Evolutionary conservation across 2,797 vertebrate species (phyloP).

Genomic region (Limosa lapponica): DNA sequence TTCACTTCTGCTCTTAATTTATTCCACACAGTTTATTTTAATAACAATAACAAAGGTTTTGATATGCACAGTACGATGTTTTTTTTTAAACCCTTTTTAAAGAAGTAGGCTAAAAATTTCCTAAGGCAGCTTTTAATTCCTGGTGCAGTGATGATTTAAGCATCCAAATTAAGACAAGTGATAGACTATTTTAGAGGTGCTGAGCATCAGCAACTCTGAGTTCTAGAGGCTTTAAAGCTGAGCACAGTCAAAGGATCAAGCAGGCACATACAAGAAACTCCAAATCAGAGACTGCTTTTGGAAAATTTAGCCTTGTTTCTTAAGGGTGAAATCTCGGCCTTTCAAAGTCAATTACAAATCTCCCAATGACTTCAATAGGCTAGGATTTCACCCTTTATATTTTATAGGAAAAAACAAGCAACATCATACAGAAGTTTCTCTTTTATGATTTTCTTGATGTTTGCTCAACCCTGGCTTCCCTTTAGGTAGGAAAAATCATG

Average conservation of each 20-base stretch:
- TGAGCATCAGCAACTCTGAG: conserved; percentile 51
- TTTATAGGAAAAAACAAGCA: conserved; percentile 70
- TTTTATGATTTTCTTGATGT: conserved; percentile 71
- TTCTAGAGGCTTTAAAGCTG: conserved; percentile 44
- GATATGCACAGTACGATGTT: background rate
- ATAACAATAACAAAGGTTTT: conserved; percentile 13
- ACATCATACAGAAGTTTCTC: conserved; percentile 70
- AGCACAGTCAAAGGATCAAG: conserved; percentile 4
- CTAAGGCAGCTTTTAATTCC: conserved; percentile 14
- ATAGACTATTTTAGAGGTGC: conserved; percentile 34
- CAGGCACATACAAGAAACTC: background rate
- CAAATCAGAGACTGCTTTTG: conserved; percentile 42
- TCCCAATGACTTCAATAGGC: conserved; percentile 65
- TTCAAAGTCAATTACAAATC: conserved; percentile 67
- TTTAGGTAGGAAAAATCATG: conserved; percentile 70
- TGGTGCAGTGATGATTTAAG: conserved; percentile 38
- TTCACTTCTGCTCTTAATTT: conserved; percentile 59
- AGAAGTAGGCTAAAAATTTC: conserved; percentile 53
- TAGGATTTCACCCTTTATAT: conserved; percentile 68
- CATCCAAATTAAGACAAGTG: conserved; percentile 52
- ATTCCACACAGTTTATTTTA: conserved; percentile 39
- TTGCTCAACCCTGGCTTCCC: conserved; percentile 58
- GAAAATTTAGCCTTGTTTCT: conserved; percentile 62
- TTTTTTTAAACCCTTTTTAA: conserved; percentile 21
- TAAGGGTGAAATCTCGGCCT: conserved; percentile 58